Base-by-base conservation (phyloP, 2,797 vertebrate species). In the Anableps anableps region DNA sequence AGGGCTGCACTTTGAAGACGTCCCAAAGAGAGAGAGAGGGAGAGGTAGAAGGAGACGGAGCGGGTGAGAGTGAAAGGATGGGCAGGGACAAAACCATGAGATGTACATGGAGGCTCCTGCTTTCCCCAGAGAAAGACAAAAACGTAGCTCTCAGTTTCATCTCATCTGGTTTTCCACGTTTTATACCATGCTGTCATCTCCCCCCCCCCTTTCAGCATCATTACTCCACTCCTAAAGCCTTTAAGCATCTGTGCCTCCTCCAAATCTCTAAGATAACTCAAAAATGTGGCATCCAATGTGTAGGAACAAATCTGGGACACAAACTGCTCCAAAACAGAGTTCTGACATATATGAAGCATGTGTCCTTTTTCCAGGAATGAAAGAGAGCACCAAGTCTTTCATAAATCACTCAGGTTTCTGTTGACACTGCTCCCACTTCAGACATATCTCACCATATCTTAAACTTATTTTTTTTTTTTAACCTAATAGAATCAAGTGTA, bases 1-100 rank as follows among this genome's bases (percentile, higher is more conserved):
- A 87, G 91, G 92, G 92, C 88, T 92, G 91, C 79, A 87, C 92
- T 94, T 94, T 93, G 92, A 94, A 93, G 91, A 89, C 60, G 82
- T 92, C 92, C 86, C 88, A 88, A 75, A 85, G 86, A 89, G 87
- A 79, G 76, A 38, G 76, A 53, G 71, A 45, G 76, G 71, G 84
- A 41, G 72, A 82, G 60, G 48, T 0, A 64, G 78, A 53, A 76
- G 41, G 68, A 80, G 53, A 71, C 8, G 0, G 75, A 0, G 41
- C 31, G 70, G 70, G 75, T 4, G 77, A 74, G 50, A 85, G 77
- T 29, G 75, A 87, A 80, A 76, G 71, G 53, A 80, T 75, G 80
- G 23, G 77, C 0, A 26, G 79, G 85, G 83, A 75, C 48, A 75
- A 74, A 86, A 83, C 21, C 6, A 71, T 0, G 75, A 85, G 80